These are phyloP conservation scores for Leucosticte australis DNA, from an alignment of 2,113 vertebrate species.

Conservation along the genomic window DNA sequence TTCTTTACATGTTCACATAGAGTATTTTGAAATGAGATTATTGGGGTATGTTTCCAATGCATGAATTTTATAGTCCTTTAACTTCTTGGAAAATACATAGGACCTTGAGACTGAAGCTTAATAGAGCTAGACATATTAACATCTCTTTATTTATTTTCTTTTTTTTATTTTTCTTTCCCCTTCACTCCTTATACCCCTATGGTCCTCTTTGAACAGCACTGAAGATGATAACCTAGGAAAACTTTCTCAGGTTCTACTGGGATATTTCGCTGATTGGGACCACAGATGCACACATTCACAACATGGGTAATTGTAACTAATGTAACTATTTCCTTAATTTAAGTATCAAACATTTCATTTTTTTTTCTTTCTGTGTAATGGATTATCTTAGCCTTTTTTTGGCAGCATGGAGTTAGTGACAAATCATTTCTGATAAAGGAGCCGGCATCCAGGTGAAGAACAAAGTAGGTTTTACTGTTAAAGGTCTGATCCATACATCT, in stretches of 20 bases:
- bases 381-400: not conserved
- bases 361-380: not conserved
- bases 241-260: conserved; percentile 9
- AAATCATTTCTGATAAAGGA: not conserved
- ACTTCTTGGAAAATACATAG: not conserved
- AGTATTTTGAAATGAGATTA: not conserved
- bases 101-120: not conserved
- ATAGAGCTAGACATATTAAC: not conserved
- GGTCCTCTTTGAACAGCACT: not conserved
- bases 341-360: not conserved
- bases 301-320: conserved; percentile 14
- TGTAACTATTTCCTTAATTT: not conserved
- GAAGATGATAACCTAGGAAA: conserved; percentile 8
- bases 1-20: not conserved
- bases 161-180: not conserved
- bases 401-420: not conserved
- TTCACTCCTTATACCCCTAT: rapidly evolving
- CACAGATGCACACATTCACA: not conserved
- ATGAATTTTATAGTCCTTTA: not conserved
- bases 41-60: not conserved
- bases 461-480: not conserved
- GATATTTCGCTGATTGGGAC: conserved; percentile 17
- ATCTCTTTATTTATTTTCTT: not conserved
- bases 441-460: not conserved
- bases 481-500: not conserved